These are phyloP conservation scores for Parotocinclus haroldoi DNA, from an alignment of 2,797 vertebrate genomes.

Conservation along the genomic window DNA sequence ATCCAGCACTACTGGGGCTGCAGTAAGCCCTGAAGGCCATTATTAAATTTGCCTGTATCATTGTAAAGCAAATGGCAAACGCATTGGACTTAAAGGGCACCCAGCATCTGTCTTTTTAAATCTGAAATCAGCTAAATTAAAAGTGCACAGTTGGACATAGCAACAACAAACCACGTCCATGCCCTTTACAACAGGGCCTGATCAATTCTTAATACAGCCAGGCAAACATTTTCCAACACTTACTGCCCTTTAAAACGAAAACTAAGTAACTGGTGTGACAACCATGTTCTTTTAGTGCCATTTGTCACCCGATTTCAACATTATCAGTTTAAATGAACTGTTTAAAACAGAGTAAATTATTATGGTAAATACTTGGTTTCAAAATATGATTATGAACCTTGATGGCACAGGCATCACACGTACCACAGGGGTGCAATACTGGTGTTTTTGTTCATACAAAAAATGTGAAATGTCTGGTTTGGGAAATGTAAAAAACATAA, in stretches of 20 bases:
- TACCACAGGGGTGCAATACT: too few species aligned
- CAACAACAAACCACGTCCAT: slow-evolving; percentile 48
- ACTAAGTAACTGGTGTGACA: slow-evolving; percentile 31
- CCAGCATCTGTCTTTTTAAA: slow-evolving; percentile 53
- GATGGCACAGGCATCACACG: too few species aligned
- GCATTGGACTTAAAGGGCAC: slow-evolving; percentile 53
- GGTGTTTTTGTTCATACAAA: too few species aligned
- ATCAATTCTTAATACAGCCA: slow-evolving; percentile 50
- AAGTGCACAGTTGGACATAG: slow-evolving; percentile 54
- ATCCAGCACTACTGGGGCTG: slow-evolving; percentile 47
- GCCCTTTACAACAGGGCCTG: slow-evolving; percentile 51
- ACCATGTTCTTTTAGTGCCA: slow-evolving; percentile 1
- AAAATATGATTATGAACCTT: too few species aligned
- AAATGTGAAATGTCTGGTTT: too few species aligned
- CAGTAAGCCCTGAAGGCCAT: slow-evolving; percentile 49
- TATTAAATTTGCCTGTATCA: slow-evolving; percentile 56
- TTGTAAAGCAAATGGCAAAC: slow-evolving; percentile 55
- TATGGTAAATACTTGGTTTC: too few species aligned
- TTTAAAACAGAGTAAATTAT: too few species aligned
- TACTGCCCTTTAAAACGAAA: slow-evolving; percentile 48
- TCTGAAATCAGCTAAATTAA: slow-evolving; percentile 54
- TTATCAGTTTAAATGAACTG: background rate
- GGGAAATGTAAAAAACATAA: too few species aligned
- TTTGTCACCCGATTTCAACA: background rate
- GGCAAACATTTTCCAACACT: slow-evolving; percentile 50